Percentiles rank a stretch among this genome's conserved stretches.
phyloP scores from a whole-genome alignment of 2,797 vertebrate species.

The Naso thynnoides region DNA sequence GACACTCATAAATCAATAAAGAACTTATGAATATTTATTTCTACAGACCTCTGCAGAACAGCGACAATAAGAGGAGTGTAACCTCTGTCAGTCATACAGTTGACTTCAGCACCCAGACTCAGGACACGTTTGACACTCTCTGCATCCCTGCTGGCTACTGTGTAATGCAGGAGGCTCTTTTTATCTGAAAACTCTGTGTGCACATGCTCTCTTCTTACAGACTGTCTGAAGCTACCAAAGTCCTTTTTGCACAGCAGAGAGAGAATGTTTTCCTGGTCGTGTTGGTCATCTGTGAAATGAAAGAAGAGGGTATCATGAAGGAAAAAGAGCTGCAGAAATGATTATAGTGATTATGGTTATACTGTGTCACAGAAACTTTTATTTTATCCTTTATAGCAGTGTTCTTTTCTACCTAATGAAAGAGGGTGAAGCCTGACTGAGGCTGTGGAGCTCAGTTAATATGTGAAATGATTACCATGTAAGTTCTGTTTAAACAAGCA shows the following conservation, averaged over 20 bases:
- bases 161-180: conserved; percentile 85
- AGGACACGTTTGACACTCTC: conserved; percentile 84
- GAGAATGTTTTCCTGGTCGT: conserved; percentile 51
- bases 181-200: conserved; percentile 66
- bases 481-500: conserved; percentile 8
- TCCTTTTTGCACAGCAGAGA: conserved; percentile 77
- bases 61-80: conserved; percentile 88
- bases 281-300: conserved; percentile 62
- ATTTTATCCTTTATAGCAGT: background rate
- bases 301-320: conserved; percentile 4
- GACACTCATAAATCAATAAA: background rate
- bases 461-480: conserved; percentile 5
- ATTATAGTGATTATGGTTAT: too few relatives aligned
- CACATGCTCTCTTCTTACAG: conserved; percentile 77
- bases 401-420: too few relatives aligned
- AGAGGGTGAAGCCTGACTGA: background rate
- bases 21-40: background rate
- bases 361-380: background rate
- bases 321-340: background rate
- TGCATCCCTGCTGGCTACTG: conserved; percentile 81
- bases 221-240: conserved; percentile 78
- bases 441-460: background rate
- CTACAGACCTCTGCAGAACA: conserved; percentile 78
- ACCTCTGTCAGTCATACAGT: conserved; percentile 79
- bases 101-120: conserved; percentile 80